Base-by-base conservation (phyloP, 2,888 invertebrate species). In the Cynaeus angustus region DNA sequence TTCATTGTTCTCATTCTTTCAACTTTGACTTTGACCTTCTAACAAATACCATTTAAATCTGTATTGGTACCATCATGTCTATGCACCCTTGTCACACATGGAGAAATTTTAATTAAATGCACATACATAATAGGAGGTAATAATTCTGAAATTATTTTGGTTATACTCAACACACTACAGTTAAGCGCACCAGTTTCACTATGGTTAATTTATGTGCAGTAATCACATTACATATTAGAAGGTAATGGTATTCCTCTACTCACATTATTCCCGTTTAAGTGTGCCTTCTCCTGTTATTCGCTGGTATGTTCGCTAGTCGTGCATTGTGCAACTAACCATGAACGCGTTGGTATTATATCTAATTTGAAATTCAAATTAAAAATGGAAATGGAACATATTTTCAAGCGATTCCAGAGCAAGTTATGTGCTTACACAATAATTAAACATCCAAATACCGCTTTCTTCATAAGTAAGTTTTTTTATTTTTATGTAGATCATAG, bases 311-410 rank as follows among this genome's bases (percentile, higher is more conserved):
- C 4, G 21, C 1, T 1, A 21, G 4, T 21, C 21, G 21, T 21
- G 21, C 21, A 21, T 4, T 2, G 33, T n/a, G 33, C 33, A 33
- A 33, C 33, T 33, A 33, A 33, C 33, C 33, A 33, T 33, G 33
- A 1, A 33, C n/a, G 33, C 33, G 7, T 33, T 7, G 33, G 33
- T 33, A 33, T 33, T 33, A 33, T 4, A n/a, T n/a, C 7, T 7
- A 33, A n/a, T 33, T n/a, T 33, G 33, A 33, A 33, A 4, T 33
- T 33, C 33, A 33, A 33, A 33, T 33, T 33, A 33, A 33, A 33
- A 33, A 33, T 33, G 33, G 33, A 33, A 33, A 2, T 4, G 2
- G 33, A 33, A 33, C 33, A 33, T 33, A 33, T 7, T 33, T 33
- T n/a, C 33, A 33, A 33, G 7, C 33, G n/a, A 33, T 33, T 33